A percentile compares a stretch with the other conserved stretches of the same genome.
phyloP scores from a whole-genome alignment of 2,888 invertebrate genomes.

The Ashinkailepas kermadecensis region DNA sequence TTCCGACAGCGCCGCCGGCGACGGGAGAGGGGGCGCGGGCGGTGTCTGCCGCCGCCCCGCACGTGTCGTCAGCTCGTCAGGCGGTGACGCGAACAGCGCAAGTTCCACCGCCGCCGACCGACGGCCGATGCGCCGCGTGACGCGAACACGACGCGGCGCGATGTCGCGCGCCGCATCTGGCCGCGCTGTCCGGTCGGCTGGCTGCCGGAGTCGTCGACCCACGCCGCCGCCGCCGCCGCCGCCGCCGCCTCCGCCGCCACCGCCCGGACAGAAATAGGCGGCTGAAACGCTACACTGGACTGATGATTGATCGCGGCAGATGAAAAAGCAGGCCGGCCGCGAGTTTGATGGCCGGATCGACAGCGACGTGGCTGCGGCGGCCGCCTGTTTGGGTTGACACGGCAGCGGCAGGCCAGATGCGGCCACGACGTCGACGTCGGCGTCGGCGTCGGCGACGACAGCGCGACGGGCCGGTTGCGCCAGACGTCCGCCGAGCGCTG shows the following conservation, averaged over 20 bases:
- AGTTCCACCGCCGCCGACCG: not conserved
- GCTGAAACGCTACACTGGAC: constrained; percentile 7
- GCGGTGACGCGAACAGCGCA: constrained; percentile 1
- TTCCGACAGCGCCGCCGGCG: not conserved
- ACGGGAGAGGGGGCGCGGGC: not conserved
- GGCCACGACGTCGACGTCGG: not conserved
- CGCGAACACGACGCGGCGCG: constrained; percentile 4
- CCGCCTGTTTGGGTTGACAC: constrained; percentile 10
- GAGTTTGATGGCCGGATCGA: constrained; percentile 18
- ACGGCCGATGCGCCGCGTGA: not conserved
- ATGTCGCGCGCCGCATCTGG: not conserved
- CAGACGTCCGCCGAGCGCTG: no score
- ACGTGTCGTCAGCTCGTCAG: not conserved
- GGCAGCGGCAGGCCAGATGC: not conserved
- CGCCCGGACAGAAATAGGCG: constrained; percentile 2
- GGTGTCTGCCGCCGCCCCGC: no score
- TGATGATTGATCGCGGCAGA: constrained; percentile 20
- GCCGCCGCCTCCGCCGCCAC: not conserved
- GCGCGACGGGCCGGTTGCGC: not conserved
- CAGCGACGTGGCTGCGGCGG: not conserved
- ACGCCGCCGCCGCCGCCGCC: not conserved
- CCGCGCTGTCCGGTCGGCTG: constrained; percentile 1
- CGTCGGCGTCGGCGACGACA: not conserved
- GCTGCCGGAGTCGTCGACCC: not conserved
- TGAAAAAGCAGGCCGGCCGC: constrained; percentile 19